These are phyloP conservation scores for Rhabditoides inermis DNA, from an alignment of 2,888 invertebrate genomes.

Conservation along the genomic window DNA sequence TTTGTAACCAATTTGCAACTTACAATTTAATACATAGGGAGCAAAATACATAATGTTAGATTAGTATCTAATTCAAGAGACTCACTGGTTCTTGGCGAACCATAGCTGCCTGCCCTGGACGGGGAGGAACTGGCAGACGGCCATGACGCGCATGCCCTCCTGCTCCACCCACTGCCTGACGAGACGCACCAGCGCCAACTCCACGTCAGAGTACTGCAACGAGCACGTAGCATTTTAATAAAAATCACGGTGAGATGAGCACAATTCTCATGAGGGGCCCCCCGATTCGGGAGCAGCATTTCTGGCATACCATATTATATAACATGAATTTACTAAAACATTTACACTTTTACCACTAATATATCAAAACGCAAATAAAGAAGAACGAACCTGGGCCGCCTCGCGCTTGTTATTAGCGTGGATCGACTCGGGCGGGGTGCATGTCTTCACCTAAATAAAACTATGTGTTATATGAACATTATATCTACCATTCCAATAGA, in stretches of 20 bases:
- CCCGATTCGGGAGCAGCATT: neutral
- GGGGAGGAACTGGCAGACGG: slow-evolving; percentile 42
- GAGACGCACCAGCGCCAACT: slow-evolving; percentile 38
- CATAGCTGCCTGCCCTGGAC: slow-evolving; percentile 39
- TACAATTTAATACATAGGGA: too few species aligned
- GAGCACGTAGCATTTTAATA: neutral
- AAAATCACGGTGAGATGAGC: neutral
- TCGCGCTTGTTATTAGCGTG: slow-evolving; percentile 11
- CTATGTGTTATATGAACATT: too few species aligned
- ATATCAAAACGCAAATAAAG: neutral
- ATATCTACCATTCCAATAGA: too few species aligned
- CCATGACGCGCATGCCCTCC: slow-evolving; percentile 41
- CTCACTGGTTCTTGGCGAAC: slow-evolving; percentile 42
- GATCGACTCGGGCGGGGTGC: slow-evolving; percentile 18
- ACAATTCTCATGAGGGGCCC: too few species aligned
- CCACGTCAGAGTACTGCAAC: slow-evolving; percentile 43
- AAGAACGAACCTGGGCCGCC: slow-evolving; percentile 12
- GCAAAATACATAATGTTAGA: neutral
- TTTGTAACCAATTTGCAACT: neutral
- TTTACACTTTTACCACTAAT: neutral
- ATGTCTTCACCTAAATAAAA: too few species aligned
- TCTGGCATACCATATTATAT: neutral
- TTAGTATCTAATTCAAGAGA: neutral
- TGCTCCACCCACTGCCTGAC: slow-evolving; percentile 38
- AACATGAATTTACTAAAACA: neutral